Evolutionary conservation across 1,140 invertebrate species (phyloP).

Genomic region (Ceratosolen fusciceps): DNA sequence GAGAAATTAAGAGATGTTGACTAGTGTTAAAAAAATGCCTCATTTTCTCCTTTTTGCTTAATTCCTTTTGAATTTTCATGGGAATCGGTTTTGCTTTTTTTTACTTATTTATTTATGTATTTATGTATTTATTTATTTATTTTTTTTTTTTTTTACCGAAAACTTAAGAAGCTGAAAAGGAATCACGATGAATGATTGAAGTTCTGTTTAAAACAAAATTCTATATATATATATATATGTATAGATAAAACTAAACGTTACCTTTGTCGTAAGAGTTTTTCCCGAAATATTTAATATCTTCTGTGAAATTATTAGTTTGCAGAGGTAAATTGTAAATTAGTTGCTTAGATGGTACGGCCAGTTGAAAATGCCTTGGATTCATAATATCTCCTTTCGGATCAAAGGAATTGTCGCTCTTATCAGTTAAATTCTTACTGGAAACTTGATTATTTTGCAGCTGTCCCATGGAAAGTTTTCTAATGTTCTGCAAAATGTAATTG

Average conservation of each 20-base stretch:
- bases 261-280: slow-evolving; percentile 44
- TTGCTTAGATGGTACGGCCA: background rate
- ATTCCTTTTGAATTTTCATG: slow-evolving; percentile 18
- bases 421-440: slow-evolving; percentile 16
- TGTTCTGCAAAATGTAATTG: slow-evolving; percentile 19
- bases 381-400: background rate
- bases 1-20: slow-evolving; percentile 17
- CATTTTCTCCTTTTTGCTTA: slow-evolving; percentile 53
- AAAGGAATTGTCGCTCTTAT: slow-evolving; percentile 21
- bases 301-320: background rate
- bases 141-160: slow-evolving; percentile 55
- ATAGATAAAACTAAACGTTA: background rate
- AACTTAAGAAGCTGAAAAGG: slow-evolving; percentile 52
- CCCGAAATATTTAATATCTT: background rate
- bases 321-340: background rate
- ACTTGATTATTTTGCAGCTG: too few relatives aligned
- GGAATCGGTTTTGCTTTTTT: background rate
- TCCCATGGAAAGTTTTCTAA: background rate
- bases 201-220: background rate
- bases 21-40: slow-evolving; percentile 17
- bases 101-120: slow-evolving; percentile 50
- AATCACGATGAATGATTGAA: slow-evolving; percentile 8
- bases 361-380: background rate
- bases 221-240: background rate
- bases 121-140: slow-evolving; percentile 53